Percentiles rank a stretch among this genome's conserved stretches.
Evolutionary conservation across 1,140 invertebrate genomes (phyloP).

Genomic region (Drosophila repletoides): DNA sequence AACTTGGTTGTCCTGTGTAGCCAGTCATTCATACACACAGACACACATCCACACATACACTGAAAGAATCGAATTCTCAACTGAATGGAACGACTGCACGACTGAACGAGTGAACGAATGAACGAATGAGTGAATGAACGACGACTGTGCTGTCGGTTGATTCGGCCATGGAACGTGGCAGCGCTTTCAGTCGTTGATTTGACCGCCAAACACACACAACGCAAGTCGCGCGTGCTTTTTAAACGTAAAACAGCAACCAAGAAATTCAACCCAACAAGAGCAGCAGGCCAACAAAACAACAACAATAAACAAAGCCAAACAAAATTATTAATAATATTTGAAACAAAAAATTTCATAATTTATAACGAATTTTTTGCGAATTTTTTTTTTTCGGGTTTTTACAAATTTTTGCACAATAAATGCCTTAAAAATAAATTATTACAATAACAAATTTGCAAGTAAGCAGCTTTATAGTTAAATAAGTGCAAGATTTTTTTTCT

Average conservation of each 20-base stretch:
- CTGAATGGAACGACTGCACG: too few relatives aligned
- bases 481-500: too few relatives aligned
- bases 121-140: too few relatives aligned
- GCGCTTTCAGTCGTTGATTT: conserved; percentile 73
- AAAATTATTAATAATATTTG: conserved; percentile 14
- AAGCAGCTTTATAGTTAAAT: too few relatives aligned
- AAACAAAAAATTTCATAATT: conserved; percentile 20
- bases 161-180: conserved; percentile 28
- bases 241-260: conserved; percentile 21
- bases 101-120: conserved; percentile 1
- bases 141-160: conserved; percentile 1
- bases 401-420: conserved; percentile 27
- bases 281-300: conserved; percentile 28
- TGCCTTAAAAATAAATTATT: conserved; percentile 19
- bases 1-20: conserved; percentile 25
- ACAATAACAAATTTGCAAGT: neutral
- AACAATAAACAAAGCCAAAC: neutral
- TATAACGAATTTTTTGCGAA: conserved; percentile 35
- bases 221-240: conserved; percentile 42
- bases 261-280: too few relatives aligned
- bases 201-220: conserved; percentile 77
- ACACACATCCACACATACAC: neutral
- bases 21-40: conserved; percentile 27
- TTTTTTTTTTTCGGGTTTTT: conserved; percentile 44
- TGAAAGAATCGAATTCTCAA: too few relatives aligned